A percentile compares a stretch with the other conserved stretches of the same genome.
These are phyloP conservation scores for Graptemys geographica DNA, from an alignment of 2,797 vertebrate genomes.

Conservation along the genomic window DNA sequence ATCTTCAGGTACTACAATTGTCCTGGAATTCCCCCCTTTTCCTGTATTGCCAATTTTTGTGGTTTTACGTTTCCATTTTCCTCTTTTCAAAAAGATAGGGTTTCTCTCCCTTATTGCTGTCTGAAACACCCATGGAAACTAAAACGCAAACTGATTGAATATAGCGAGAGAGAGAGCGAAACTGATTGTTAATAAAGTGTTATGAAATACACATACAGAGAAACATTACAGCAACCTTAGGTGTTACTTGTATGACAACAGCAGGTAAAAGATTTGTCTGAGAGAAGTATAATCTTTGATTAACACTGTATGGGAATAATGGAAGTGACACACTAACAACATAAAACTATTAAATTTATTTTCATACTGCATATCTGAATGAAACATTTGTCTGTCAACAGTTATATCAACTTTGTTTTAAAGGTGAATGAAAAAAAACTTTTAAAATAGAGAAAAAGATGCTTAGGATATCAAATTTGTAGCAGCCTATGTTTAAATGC, in stretches of 20 bases:
- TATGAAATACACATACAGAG: background rate
- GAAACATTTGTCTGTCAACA: background rate
- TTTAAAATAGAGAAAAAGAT: background rate
- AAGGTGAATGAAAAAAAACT: background rate
- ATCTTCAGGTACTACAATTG: background rate
- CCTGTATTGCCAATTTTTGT: background rate
- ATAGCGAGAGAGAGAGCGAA: background rate
- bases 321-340: background rate
- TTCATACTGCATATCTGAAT: background rate
- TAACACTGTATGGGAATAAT: background rate
- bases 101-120: background rate
- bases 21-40: background rate
- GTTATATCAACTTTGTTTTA: background rate
- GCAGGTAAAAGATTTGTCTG: background rate
- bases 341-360: background rate
- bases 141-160: background rate
- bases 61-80: background rate
- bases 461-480: background rate
- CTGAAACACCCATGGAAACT: background rate
- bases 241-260: background rate
- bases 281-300: background rate
- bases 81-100: background rate
- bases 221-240: background rate
- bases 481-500: background rate
- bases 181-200: background rate